These are phyloP conservation scores for Leptogaster cylindrica DNA, from an alignment of 2,888 invertebrate species.

Conservation along the genomic window DNA sequence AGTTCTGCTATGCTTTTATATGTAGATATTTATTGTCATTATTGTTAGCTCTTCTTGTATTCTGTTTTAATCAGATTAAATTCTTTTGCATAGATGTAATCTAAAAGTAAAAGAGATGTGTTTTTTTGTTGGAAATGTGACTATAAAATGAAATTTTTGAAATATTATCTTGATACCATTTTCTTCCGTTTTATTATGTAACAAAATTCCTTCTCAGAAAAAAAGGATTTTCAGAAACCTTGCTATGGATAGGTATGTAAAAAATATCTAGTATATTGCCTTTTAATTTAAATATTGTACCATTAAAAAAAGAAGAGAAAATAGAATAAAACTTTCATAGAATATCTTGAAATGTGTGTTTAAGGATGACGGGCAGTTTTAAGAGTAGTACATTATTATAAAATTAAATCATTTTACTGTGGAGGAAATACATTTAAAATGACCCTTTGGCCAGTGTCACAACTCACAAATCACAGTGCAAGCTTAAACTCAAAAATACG, in stretches of 20 bases:
- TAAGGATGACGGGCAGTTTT: no score
- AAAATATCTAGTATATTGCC: neutral
- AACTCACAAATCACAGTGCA: no score
- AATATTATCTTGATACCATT: neutral
- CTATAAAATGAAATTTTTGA: neutral
- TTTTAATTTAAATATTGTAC: neutral
- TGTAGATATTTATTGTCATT: conserved; percentile 31
- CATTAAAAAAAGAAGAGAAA: no score
- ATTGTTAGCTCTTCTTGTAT: conserved; percentile 6
- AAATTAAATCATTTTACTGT: no score
- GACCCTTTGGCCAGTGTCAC: no score
- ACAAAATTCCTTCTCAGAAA: neutral
- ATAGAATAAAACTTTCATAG: no score
- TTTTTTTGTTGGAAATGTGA: neutral
- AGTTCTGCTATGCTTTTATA: no score
- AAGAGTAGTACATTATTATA: no score
- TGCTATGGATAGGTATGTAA: neutral
- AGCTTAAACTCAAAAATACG: no score
- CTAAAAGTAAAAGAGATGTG: conserved; percentile 12
- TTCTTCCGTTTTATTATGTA: neutral
- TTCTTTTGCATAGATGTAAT: conserved; percentile 31
- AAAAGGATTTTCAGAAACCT: neutral
- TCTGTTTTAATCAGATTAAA: conserved; percentile 7
- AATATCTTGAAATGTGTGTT: no score
- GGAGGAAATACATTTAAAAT: no score